Evolutionary conservation across 2,888 invertebrate genomes (phyloP).

Genomic region (Erannis defoliaria): DNA sequence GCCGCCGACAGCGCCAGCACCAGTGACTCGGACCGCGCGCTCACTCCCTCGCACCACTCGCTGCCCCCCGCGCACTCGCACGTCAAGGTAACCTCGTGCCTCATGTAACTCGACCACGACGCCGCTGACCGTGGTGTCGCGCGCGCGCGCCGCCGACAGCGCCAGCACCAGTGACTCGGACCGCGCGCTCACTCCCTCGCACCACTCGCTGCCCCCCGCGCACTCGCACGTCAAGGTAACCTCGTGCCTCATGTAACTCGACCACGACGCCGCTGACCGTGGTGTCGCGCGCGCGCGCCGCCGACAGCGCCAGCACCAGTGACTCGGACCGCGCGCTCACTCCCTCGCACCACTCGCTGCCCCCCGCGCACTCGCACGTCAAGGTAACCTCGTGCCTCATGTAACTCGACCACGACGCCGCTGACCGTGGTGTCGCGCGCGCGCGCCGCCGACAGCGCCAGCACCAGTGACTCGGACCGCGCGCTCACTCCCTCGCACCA

Average conservation of each 20-base stretch:
- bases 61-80: slow-evolving; percentile 50
- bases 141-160: slow-evolving; percentile 80
- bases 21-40: slow-evolving; percentile 87
- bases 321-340: slow-evolving; percentile 87
- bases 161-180: slow-evolving; percentile 86
- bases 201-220: slow-evolving; percentile 63
- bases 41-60: slow-evolving; percentile 81
- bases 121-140: slow-evolving; percentile 90
- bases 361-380: slow-evolving; percentile 49
- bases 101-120: slow-evolving; percentile 92
- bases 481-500: slow-evolving; percentile 83
- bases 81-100: slow-evolving; percentile 16
- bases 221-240: slow-evolving; percentile 48
- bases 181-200: slow-evolving; percentile 83
- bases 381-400: slow-evolving; percentile 28
- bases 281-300: slow-evolving; percentile 86
- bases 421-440: slow-evolving; percentile 90
- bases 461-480: slow-evolving; percentile 86
- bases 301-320: slow-evolving; percentile 77
- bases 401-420: slow-evolving; percentile 90
- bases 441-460: slow-evolving; percentile 76
- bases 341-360: slow-evolving; percentile 74
- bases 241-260: slow-evolving; percentile 78
- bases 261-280: slow-evolving; percentile 91
- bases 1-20: slow-evolving; percentile 75